These are phyloP conservation scores for Chaetodon trifasciatus DNA, from an alignment of 2,797 vertebrate genomes.

Conservation along the genomic window DNA sequence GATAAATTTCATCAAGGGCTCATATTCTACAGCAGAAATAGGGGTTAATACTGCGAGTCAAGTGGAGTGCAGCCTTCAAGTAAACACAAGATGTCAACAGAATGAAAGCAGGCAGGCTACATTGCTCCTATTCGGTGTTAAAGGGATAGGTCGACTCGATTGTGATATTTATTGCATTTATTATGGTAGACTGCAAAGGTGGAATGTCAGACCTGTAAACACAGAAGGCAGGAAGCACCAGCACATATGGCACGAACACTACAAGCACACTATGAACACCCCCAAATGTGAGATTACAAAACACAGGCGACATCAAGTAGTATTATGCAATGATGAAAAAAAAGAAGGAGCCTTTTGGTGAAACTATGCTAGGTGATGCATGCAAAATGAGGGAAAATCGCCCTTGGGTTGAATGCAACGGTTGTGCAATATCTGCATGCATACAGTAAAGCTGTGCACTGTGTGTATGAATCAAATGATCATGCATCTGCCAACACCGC, in stretches of 20 bases:
- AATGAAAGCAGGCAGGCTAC: slow-evolving; percentile 42
- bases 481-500: slow-evolving; percentile 49
- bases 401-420: slow-evolving; percentile 65
- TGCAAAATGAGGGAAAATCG: slow-evolving; percentile 70
- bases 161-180: slow-evolving; percentile 75
- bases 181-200: slow-evolving; percentile 77
- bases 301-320: slow-evolving; percentile 49
- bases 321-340: slow-evolving; percentile 62
- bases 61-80: slow-evolving; percentile 31
- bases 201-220: slow-evolving; percentile 79
- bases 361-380: slow-evolving; percentile 70
- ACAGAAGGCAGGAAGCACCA: slow-evolving; percentile 63
- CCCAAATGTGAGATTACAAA: slow-evolving; percentile 50
- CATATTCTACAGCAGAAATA: slow-evolving; percentile 11
- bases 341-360: slow-evolving; percentile 15
- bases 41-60: slow-evolving; percentile 20
- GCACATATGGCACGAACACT: slow-evolving; percentile 54
- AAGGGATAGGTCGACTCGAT: slow-evolving; percentile 61
- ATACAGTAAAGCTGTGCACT: slow-evolving; percentile 51
- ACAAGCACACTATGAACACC: slow-evolving; percentile 39
- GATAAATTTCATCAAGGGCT: slow-evolving; percentile 1
- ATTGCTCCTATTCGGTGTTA: slow-evolving; percentile 43
- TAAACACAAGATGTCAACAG: slow-evolving; percentile 31
- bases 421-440: slow-evolving; percentile 75
- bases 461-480: slow-evolving; percentile 13